Conservation (phyloP, 2,113 vertebrate species). For the Lota lota region DNA sequence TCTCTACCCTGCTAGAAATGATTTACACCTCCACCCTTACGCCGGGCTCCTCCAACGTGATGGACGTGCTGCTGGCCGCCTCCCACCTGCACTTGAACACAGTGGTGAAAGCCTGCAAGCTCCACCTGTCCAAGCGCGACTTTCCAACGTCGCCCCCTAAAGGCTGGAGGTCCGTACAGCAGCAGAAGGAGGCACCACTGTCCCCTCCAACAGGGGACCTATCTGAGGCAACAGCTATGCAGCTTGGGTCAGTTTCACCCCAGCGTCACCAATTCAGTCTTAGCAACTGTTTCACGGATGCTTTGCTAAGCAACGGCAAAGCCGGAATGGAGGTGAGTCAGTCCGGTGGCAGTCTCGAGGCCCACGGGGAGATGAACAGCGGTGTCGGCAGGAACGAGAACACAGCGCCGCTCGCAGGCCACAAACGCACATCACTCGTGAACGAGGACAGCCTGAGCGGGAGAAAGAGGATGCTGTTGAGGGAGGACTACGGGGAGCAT, state of each 20-base stretch:
- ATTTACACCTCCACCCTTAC: conserved; percentile 93
- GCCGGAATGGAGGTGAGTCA: conserved; percentile 55
- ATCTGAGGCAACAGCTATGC: conserved; percentile 54
- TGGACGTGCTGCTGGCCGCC: conserved; percentile 90
- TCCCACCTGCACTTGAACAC: conserved; percentile 90
- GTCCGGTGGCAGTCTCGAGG: conserved; percentile 38
- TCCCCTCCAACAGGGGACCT: conserved; percentile 33
- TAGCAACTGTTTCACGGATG: conserved; percentile 78
- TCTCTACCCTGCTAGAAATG: conserved; percentile 90
- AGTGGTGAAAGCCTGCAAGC: conserved; percentile 91
- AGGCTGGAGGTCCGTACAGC: conserved; percentile 60
- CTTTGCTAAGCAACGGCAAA: conserved; percentile 35
- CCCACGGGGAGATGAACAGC: conserved; percentile 28
- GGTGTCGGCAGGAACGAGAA: conserved; percentile 59
- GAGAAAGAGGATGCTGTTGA: conserved; percentile 69
- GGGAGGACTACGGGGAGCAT: conserved; percentile 65
- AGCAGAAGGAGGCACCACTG: conserved; percentile 19
- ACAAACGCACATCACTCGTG: conserved; percentile 81
- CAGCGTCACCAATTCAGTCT: conserved; percentile 84
- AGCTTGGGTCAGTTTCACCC: conserved; percentile 81
- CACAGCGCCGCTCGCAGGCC: conserved; percentile 66
- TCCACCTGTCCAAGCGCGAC: conserved; percentile 86
- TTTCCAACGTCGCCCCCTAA: conserved; percentile 84
- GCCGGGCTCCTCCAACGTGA: conserved; percentile 88
- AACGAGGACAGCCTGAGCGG: conserved; percentile 64